phyloP scores from a whole-genome alignment of 2,888 invertebrate species.

The Sesamia inferens region DNA sequence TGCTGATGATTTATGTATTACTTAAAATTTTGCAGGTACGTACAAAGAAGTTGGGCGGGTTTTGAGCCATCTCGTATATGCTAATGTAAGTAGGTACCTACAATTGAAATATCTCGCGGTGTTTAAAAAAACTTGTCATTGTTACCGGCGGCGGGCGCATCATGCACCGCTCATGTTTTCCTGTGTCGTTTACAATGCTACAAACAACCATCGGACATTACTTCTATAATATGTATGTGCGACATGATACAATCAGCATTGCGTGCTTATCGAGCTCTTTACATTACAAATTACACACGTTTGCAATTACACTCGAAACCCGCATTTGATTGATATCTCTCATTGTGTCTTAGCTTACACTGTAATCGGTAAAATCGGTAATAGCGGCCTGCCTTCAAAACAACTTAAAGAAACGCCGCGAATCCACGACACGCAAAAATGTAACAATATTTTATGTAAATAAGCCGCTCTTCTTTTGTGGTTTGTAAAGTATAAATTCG shows the following conservation, averaged over 20 bases:
- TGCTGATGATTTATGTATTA: conserved; percentile 57
- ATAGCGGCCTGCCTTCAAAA: conserved; percentile 35
- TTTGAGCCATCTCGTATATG: conserved; percentile 44
- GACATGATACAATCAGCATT: conserved; percentile 71
- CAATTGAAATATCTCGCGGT: conserved; percentile 74
- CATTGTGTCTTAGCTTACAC: conserved; percentile 55
- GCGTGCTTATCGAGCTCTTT: conserved; percentile 72
- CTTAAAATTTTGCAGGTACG: conserved; percentile 75
- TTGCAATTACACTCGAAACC: conserved; percentile 65
- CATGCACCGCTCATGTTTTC: conserved; percentile 77
- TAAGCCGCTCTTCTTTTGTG: not conserved
- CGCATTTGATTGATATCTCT: conserved; percentile 61
- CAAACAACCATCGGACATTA: conserved; percentile 75
- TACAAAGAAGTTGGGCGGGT: conserved; percentile 38
- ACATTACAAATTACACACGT: conserved; percentile 68
- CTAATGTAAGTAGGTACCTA: conserved; percentile 67
- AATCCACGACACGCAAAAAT: not conserved
- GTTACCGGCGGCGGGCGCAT: conserved; percentile 73
- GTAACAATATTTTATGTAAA: not conserved
- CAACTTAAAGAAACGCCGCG: conserved; percentile 13
- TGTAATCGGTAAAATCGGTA: conserved; percentile 43
- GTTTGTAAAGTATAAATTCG: not conserved
- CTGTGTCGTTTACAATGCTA: conserved; percentile 75
- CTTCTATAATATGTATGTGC: conserved; percentile 62
- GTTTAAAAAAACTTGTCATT: conserved; percentile 82